Conservation (phyloP, 2,888 invertebrate species). For the Pharmacophagus antenor region DNA sequence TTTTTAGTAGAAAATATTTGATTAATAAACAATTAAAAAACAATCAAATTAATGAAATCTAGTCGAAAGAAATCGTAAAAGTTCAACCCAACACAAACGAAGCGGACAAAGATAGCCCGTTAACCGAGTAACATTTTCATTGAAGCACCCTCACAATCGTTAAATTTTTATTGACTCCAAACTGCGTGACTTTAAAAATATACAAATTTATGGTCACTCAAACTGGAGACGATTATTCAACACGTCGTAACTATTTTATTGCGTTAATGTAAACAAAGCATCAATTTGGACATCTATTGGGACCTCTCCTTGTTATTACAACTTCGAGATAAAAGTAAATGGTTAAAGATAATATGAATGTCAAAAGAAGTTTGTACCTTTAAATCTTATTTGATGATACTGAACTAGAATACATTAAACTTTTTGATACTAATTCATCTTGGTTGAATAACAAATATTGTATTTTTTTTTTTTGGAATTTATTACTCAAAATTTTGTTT, state of each 20-base stretch:
- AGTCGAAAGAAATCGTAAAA: slow-evolving; percentile 27
- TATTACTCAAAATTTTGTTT: no score
- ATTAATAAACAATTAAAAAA: slow-evolving; percentile 22
- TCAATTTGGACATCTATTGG: slow-evolving; percentile 61
- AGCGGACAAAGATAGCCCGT: slow-evolving; percentile 40
- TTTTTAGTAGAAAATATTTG: background rate
- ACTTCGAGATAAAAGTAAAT: slow-evolving; percentile 20
- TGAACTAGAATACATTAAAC: no score
- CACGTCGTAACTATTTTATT: slow-evolving; percentile 80
- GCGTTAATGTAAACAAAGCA: slow-evolving; percentile 73
- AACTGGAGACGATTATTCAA: slow-evolving; percentile 77
- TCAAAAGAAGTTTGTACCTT: slow-evolving; percentile 11
- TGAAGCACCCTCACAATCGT: slow-evolving; percentile 71
- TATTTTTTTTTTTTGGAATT: no score
- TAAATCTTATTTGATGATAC: background rate
- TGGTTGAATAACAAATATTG: no score
- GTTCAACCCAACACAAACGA: slow-evolving; percentile 22
- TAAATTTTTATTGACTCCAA: slow-evolving; percentile 78
- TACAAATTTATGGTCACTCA: slow-evolving; percentile 80
- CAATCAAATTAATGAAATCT: slow-evolving; percentile 29
- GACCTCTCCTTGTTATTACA: slow-evolving; percentile 37
- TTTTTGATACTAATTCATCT: no score
- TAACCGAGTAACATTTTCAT: slow-evolving; percentile 68
- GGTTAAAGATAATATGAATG: slow-evolving; percentile 19
- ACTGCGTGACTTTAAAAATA: slow-evolving; percentile 78